A percentile compares a stretch with the other conserved stretches of the same genome.
Evolutionary conservation across 2,888 invertebrate genomes (phyloP).

Genomic region (Syrista parreyssii): DNA sequence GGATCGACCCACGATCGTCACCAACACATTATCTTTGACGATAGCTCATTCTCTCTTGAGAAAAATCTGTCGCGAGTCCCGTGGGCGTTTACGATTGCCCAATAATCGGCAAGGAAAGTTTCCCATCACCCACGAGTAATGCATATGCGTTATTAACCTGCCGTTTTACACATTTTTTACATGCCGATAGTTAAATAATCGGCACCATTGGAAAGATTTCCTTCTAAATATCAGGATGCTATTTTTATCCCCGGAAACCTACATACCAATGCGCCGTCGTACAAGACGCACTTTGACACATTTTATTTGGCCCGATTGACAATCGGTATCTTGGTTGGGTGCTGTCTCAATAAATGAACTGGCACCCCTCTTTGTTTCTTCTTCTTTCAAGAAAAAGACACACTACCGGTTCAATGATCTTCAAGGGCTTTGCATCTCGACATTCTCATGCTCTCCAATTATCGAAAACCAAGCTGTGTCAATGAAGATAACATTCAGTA

Average conservation of each 20-base stretch:
- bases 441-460: not conserved
- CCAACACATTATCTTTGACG: not conserved
- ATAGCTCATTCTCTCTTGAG: not conserved
- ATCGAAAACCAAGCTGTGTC: not conserved
- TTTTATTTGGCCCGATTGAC: conserved; percentile 45
- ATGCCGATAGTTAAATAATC: conserved; percentile 31
- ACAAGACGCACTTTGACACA: conserved; percentile 32
- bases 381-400: not conserved
- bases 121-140: not conserved
- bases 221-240: conserved; percentile 60
- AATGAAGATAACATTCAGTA: not conserved
- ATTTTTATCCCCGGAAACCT: conserved; percentile 61
- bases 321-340: conserved; percentile 24
- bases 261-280: conserved; percentile 52
- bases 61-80: conserved; percentile 16
- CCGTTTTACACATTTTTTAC: conserved; percentile 5
- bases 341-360: not conserved
- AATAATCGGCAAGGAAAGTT: conserved; percentile 24
- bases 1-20: not conserved
- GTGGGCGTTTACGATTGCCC: conserved; percentile 38
- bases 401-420: not conserved
- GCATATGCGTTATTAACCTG: conserved; percentile 11
- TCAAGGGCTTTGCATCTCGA: not conserved
- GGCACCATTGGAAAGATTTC: conserved; percentile 38
- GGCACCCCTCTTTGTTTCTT: not conserved